Base-by-base conservation (phyloP, 2,888 invertebrate species). In the Perdita meconis region DNA sequence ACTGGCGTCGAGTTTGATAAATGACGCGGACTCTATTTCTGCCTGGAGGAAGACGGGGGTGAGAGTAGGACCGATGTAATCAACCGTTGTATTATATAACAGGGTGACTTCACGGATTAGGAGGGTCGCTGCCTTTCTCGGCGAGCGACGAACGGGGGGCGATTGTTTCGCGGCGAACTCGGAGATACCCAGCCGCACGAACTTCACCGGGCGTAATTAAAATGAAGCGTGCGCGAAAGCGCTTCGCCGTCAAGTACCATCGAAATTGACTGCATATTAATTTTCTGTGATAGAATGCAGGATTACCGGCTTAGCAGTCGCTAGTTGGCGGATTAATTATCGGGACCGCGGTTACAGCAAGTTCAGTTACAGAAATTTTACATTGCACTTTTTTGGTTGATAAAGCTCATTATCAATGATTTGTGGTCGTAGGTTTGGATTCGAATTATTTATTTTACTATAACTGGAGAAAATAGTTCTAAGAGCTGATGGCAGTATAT, bases 51-150 rank as follows among this genome's bases (percentile, higher is more conserved):
- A 77, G 86, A 47, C 84, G 85, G 87, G 90, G 82, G 89, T 86
- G 84, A 69, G 78, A 77, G 69, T 83, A 71, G 78, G 77, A 82
- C 70, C 87, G 87, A 87, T 89, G 89, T 90, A 89, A 90, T 90
- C 90, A 90, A 89, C 85, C 90, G 88, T 89, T 89, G 87, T 89
- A 88, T 90, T 89, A 89, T 90, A 89, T 87, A 89, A 89, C 88
- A 86, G 87, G 87, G 89, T 89, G 90, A 87, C 88, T 89, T 88
- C 81, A 80, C 81, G 75, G 86, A 88, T 88, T 87, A 87, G 82
- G 76, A 83, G 86, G 87, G 89, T 82, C 74, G 71, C 26, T 1
- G 47, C n/a, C 44, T 63, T 24, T 53, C 56, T 19, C 51, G 40
- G 34, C 51, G 59, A 55, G 22, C 42, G 40, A 12, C 61, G 50